Conservation (phyloP, 2,888 invertebrate genomes). For the Euproctis similis region DNA sequence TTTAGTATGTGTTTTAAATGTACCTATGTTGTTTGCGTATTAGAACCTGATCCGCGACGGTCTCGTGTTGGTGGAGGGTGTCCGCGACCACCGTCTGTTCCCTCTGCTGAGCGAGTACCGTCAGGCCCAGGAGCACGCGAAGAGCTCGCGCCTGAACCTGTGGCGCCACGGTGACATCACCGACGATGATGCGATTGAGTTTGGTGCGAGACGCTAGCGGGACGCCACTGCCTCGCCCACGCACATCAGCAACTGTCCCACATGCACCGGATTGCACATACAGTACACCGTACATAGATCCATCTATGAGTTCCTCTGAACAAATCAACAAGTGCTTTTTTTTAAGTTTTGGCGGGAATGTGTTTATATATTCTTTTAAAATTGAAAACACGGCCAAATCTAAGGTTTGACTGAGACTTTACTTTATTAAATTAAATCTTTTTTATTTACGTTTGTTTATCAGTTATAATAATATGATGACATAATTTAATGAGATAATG, state of each 20-base stretch:
- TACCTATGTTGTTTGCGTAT: not conserved
- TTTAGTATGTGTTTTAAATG: not conserved
- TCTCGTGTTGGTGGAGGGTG: slow-evolving; percentile 84
- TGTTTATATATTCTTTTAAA: too few species aligned
- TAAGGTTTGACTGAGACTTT: too few species aligned
- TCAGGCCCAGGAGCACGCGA: slow-evolving; percentile 90
- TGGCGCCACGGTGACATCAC: slow-evolving; percentile 99
- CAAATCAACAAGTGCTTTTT: too few species aligned
- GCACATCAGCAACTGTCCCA: slow-evolving; percentile 37
- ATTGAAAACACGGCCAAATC: too few species aligned
- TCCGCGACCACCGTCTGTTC: slow-evolving; percentile 87
- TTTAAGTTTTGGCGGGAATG: too few species aligned
- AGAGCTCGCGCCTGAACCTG: slow-evolving; percentile 89
- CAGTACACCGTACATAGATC: slow-evolving; percentile 35
- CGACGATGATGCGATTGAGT: slow-evolving; percentile 86
- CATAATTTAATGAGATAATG: too few species aligned
- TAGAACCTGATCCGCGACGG: slow-evolving; percentile 91
- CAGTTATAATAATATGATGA: too few species aligned
- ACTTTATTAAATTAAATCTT: too few species aligned
- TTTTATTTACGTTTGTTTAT: too few species aligned
- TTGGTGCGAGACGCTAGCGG: slow-evolving; percentile 66
- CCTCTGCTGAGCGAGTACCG: slow-evolving; percentile 88
- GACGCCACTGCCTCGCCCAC: slow-evolving; percentile 33
- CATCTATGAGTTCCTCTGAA: slow-evolving; percentile 43
- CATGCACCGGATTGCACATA: slow-evolving; percentile 40